A percentile compares a stretch with the other conserved stretches of the same genome.
phyloP scores from a whole-genome alignment of 30 jellyfish, hydroid and myxozoan species.

The Aurelia sp. region DNA sequence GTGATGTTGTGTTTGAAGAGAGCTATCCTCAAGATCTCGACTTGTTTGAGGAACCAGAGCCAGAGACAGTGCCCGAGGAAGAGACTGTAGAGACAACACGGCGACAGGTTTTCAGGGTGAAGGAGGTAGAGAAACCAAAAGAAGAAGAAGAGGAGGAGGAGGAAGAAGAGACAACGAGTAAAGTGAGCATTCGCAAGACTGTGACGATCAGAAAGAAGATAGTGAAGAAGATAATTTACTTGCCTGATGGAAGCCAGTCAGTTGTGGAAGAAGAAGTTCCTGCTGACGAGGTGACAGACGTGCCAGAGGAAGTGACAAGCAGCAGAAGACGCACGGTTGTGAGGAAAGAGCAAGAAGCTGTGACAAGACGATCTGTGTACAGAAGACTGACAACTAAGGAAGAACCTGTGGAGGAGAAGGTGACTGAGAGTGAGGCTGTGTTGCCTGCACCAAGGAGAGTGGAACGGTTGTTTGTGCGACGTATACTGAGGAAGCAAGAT shows the following conservation, averaged over 20 bases:
- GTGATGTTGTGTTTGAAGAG: slow-evolving; percentile 14
- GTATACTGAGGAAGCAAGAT: slow-evolving; percentile 75
- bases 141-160: neutral
- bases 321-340: slow-evolving; percentile 9
- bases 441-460: slow-evolving; percentile 51
- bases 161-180: neutral
- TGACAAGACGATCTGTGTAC: slow-evolving; percentile 16
- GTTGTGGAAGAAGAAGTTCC: slow-evolving; percentile 39
- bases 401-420: slow-evolving; percentile 44
- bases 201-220: neutral
- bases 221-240: slow-evolving; percentile 35
- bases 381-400: neutral
- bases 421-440: slow-evolving; percentile 15
- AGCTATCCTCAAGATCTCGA: slow-evolving; percentile 18
- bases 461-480: slow-evolving; percentile 79
- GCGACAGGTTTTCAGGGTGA: slow-evolving; percentile 39
- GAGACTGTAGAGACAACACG: slow-evolving; percentile 17
- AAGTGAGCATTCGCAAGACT: slow-evolving; percentile 9
- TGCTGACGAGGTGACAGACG: slow-evolving; percentile 3
- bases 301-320: slow-evolving; percentile 20
- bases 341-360: slow-evolving; percentile 25
- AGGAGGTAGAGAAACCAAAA: neutral
- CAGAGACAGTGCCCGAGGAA: neutral
- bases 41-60: slow-evolving; percentile 11
- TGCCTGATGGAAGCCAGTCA: slow-evolving; percentile 35